Evolutionary conservation across 2,888 invertebrate species (phyloP), one percentile per base, ranked within the genome.

Genomic region (Cheilosia soror): DNA sequence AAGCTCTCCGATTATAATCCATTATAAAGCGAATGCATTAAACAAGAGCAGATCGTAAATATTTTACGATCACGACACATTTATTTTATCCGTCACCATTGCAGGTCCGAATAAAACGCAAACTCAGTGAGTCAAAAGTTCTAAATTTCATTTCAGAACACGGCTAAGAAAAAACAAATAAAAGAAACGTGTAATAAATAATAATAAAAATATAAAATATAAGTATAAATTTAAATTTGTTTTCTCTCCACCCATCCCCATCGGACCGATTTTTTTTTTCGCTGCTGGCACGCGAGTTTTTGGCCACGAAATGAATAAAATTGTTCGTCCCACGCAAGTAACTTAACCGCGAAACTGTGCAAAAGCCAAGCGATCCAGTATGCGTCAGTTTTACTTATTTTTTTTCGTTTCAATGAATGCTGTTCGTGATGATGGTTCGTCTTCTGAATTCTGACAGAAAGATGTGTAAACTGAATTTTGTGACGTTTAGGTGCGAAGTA

Each of bases 261-360:
- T 25, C 33, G 5, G 37, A 13, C 11, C 6, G 27, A 37, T 58
- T 58, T 33, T 20, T n/a, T 49, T 37, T 49, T 72, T 62, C 29
- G 44, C 29, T 44, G 49, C 44, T 69, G 76, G 63, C 76, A 81
- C 81, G 69, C 76, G 69, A 81, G 57, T 81, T 65, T 44, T 63
- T 76, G 62, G 58, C 76, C 76, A 29, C 81, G 40, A 76, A 69
- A 15, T 53, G 33, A 76, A 81, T 65, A 65, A 69, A 63, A 69
- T 63, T 42, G 25, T 42, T 27, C 76, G 11, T 58, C 81, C 81
- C 76, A 71, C 81, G 63, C 68, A 57, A 20, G 37, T 9, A 55
- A 31, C 33, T 27, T 2, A 33, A 33, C 33, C 3, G 33, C 33
- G 2, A 33, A 9, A 11, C 37, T 11, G 3, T 7, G 11, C 9